These are phyloP conservation scores for Achlya flavicornis DNA, from an alignment of 2,888 invertebrate genomes.

Conservation along the genomic window DNA sequence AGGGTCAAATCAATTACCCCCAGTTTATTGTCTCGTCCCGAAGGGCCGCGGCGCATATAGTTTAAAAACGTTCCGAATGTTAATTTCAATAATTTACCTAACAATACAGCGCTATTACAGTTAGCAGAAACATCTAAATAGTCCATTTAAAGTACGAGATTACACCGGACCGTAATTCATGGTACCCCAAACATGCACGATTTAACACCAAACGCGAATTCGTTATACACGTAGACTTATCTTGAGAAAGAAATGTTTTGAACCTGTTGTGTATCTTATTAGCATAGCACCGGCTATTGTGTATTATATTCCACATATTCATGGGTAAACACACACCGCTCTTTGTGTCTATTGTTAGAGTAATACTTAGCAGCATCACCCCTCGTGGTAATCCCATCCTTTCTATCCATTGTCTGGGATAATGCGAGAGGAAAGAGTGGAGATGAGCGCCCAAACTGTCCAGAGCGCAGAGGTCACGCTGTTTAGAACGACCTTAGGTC, in stretches of 20 bases:
- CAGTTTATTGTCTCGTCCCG: constrained; percentile 28
- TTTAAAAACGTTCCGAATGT: constrained; percentile 48
- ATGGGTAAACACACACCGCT: constrained; percentile 82
- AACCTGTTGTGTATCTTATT: constrained; percentile 79
- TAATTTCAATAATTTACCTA: constrained; percentile 72
- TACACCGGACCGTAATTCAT: constrained; percentile 53
- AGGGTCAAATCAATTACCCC: constrained; percentile 18
- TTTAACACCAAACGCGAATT: constrained; percentile 82
- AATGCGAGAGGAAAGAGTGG: constrained; percentile 54
- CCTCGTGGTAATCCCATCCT: constrained; percentile 72
- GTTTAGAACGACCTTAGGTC: constrained; percentile 74
- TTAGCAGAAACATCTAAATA: constrained; percentile 77
- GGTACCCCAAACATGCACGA: constrained; percentile 73
- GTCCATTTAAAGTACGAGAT: constrained; percentile 71
- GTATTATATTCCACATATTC: constrained; percentile 76
- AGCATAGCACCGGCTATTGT: constrained; percentile 76
- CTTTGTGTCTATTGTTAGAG: constrained; percentile 76
- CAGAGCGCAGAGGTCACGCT: constrained; percentile 61
- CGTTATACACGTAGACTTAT: constrained; percentile 82
- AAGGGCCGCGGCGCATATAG: constrained; percentile 41
- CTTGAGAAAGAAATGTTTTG: constrained; percentile 64
- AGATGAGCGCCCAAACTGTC: constrained; percentile 55
- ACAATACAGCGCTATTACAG: constrained; percentile 66
- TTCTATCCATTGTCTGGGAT: constrained; percentile 65
- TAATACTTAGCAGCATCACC: constrained; percentile 81